Conservation (phyloP, 2,888 invertebrate species). For the Pristionchus entomophagus region DNA sequence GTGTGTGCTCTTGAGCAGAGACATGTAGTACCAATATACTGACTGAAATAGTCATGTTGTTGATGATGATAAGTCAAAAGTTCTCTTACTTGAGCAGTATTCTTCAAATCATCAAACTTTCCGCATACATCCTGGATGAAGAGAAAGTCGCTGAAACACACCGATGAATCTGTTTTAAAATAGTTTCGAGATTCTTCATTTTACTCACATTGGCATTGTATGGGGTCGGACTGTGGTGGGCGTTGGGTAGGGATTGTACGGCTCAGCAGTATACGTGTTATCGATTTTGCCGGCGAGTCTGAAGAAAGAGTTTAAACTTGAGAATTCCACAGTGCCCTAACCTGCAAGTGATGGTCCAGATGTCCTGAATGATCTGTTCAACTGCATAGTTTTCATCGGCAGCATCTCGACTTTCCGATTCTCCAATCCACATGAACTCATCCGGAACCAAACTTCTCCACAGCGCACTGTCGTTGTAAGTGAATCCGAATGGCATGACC, state of each 20-base stretch:
- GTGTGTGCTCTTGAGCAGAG: not conserved
- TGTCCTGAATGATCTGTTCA: not conserved
- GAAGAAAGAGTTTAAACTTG: not conserved
- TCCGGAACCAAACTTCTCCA: not conserved
- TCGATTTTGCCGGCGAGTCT: constrained; percentile 3
- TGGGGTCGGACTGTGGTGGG: too few species aligned
- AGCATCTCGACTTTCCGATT: not conserved
- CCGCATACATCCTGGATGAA: not conserved
- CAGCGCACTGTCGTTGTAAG: constrained; percentile 4
- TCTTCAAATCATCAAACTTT: not conserved
- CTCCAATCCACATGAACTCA: too few species aligned
- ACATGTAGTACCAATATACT: not conserved
- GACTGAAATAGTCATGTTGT: not conserved
- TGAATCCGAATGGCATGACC: constrained; percentile 29
- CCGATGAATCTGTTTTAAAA: too few species aligned
- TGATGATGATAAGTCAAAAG: not conserved
- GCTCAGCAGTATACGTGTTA: not conserved
- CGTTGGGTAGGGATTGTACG: not conserved
- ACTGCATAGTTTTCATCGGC: not conserved
- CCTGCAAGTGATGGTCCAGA: constrained; percentile 42
- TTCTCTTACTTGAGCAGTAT: not conserved
- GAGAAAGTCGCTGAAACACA: not conserved
- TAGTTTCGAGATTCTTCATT: too few species aligned
- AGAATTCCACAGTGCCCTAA: not conserved
- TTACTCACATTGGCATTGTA: too few species aligned